phyloP scores from a whole-genome alignment of 2,113 vertebrate species.

The Leucopternis melanops region DNA sequence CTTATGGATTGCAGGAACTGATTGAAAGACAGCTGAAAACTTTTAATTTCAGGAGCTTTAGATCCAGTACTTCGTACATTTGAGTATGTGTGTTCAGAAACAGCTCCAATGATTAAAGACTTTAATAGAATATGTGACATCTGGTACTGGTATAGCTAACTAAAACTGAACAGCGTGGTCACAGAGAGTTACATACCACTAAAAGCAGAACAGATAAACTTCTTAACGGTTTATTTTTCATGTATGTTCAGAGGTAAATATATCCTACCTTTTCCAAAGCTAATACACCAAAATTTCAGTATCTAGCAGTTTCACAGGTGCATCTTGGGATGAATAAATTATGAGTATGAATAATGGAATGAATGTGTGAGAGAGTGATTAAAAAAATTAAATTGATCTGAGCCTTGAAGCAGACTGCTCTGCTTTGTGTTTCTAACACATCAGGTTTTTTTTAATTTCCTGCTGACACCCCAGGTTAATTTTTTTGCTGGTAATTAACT shows the following conservation, averaged over 20 bases:
- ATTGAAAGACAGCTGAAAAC: neutral
- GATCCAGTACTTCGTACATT: neutral
- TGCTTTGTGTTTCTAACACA: constrained; percentile 2
- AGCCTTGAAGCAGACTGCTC: neutral
- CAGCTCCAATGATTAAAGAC: neutral
- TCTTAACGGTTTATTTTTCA: neutral
- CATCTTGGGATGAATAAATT: neutral
- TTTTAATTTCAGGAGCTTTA: neutral
- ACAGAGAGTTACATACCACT: neutral
- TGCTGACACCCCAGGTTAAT: neutral
- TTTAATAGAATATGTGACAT: neutral
- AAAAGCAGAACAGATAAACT: neutral
- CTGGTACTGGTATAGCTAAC: neutral
- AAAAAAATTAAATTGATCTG: constrained; percentile 36
- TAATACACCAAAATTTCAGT: neutral
- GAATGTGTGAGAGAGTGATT: neutral
- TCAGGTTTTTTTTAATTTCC: neutral
- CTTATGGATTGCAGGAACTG: neutral
- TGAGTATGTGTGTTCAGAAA: neutral
- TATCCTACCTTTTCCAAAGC: neutral
- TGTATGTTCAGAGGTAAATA: neutral
- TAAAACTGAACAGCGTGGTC: neutral
- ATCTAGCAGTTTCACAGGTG: neutral
- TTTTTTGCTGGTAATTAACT: constrained; percentile 41
- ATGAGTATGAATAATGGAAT: neutral